phyloP scores from a whole-genome alignment of 2,888 invertebrate genomes.

The Spodoptera picta region DNA sequence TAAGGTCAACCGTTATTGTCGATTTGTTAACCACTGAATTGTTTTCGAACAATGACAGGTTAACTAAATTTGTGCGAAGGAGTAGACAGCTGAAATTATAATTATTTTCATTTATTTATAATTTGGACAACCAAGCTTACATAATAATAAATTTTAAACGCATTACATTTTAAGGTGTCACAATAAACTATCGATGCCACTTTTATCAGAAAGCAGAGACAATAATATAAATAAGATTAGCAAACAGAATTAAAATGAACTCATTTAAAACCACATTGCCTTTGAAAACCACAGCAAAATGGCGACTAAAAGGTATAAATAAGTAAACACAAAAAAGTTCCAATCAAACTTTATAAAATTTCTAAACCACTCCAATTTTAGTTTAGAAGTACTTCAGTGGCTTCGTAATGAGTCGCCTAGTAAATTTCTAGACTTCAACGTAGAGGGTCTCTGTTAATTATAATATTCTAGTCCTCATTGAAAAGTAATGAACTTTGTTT shows the following conservation, averaged over 20 bases:
- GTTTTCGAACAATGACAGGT: constrained; percentile 24
- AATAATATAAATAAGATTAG: too few relatives aligned
- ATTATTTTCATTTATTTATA: not conserved
- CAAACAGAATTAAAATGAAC: not conserved
- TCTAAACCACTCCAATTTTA: constrained; percentile 26
- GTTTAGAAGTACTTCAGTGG: constrained; percentile 31
- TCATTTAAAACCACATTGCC: not conserved
- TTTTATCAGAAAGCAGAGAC: too few relatives aligned
- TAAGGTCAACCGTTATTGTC: constrained; percentile 47
- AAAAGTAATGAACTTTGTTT: constrained; percentile 5
- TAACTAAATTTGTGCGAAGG: not conserved
- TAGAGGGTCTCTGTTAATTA: constrained; percentile 10
- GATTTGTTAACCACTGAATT: constrained; percentile 30
- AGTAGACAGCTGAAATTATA: constrained; percentile 3
- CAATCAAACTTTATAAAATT: constrained; percentile 41
- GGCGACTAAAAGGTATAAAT: not conserved
- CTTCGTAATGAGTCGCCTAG: constrained; percentile 18
- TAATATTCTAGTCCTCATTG: constrained; percentile 4
- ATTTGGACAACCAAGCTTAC: too few relatives aligned
- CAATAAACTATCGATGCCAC: too few relatives aligned
- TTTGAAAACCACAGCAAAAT: constrained; percentile 9
- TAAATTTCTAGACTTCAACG: constrained; percentile 24
- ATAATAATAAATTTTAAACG: too few relatives aligned
- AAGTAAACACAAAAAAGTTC: constrained; percentile 18
- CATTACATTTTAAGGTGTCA: too few relatives aligned